Evolutionary conservation across 2,888 invertebrate genomes (phyloP).

Genomic region (Gibbula magus): DNA sequence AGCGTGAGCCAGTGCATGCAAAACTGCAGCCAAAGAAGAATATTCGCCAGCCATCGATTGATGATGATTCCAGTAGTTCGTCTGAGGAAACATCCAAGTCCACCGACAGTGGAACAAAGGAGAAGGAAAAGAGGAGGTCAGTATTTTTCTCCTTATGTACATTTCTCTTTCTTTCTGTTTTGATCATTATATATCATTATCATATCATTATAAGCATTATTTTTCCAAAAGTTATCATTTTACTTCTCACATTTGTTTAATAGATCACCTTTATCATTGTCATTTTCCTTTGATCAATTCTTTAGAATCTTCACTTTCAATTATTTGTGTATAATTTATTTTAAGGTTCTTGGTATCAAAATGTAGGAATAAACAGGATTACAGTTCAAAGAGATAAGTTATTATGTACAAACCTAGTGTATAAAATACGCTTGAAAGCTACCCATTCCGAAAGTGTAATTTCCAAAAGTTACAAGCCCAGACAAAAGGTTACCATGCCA

Average conservation of each 20-base stretch:
- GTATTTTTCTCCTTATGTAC: neutral
- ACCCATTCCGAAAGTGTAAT: no score
- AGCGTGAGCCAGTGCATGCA: conserved; percentile 46
- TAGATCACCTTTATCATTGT: neutral
- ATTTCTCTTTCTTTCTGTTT: neutral
- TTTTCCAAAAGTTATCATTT: neutral
- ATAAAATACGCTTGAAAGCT: no score
- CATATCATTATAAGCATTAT: no score
- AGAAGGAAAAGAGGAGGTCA: conserved; percentile 58
- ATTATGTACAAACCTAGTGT: no score
- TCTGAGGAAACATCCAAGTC: neutral
- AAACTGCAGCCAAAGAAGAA: conserved; percentile 37
- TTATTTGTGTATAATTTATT: no score
- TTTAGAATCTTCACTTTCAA: no score
- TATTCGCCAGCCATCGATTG: conserved; percentile 58
- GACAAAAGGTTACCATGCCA: no score
- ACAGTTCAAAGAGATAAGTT: no score
- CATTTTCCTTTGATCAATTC: neutral
- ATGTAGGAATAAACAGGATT: no score
- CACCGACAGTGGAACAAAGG: conserved; percentile 25
- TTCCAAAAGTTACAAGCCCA: no score
- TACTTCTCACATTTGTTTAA: neutral
- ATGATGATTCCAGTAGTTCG: conserved; percentile 35
- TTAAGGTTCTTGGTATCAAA: no score
- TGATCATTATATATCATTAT: no score